Percentiles rank a stretch among this genome's conserved stretches.
Conservation (phyloP, 2,797 vertebrate species). For the Cephalopachus bancanus region DNA sequence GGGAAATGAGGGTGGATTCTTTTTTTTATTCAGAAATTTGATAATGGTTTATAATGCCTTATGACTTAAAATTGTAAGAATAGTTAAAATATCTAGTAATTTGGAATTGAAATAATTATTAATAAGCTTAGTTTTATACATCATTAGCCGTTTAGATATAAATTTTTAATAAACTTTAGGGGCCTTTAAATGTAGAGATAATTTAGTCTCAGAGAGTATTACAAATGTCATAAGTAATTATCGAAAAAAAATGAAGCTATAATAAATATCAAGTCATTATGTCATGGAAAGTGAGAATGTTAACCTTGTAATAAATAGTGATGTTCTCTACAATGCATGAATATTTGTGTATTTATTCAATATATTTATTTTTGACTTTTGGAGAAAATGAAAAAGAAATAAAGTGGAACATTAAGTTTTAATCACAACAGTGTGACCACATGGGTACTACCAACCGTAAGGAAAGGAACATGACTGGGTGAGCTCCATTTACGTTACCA, state of each 20-base stretch:
- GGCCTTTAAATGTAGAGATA: neutral
- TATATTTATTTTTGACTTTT: neutral
- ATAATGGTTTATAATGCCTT: slow-evolving; percentile 53
- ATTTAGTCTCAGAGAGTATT: neutral
- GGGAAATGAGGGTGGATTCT: neutral
- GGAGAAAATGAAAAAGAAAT: neutral
- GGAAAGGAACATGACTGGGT: neutral
- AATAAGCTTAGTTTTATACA: slow-evolving; percentile 20
- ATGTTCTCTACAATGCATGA: neutral
- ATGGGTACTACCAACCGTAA: neutral
- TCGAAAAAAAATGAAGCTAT: slow-evolving; percentile 20
- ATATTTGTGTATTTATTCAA: slow-evolving; percentile 23
- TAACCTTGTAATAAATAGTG: neutral
- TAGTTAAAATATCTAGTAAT: slow-evolving; percentile 20
- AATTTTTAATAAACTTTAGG: slow-evolving; percentile 47
- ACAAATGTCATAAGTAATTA: slow-evolving; percentile 55
- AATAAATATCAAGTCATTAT: slow-evolving; percentile 12
- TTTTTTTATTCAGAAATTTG: slow-evolving; percentile 31
- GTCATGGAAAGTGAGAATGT: slow-evolving; percentile 37
- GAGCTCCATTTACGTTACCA: neutral
- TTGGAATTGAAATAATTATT: slow-evolving; percentile 29
- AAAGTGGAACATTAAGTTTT: slow-evolving; percentile 24
- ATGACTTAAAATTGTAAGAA: slow-evolving; percentile 39
- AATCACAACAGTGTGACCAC: neutral
- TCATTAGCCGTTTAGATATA: slow-evolving; percentile 52